Base-by-base conservation (phyloP, 2,888 invertebrate species). In the Hydriomena furcata region DNA sequence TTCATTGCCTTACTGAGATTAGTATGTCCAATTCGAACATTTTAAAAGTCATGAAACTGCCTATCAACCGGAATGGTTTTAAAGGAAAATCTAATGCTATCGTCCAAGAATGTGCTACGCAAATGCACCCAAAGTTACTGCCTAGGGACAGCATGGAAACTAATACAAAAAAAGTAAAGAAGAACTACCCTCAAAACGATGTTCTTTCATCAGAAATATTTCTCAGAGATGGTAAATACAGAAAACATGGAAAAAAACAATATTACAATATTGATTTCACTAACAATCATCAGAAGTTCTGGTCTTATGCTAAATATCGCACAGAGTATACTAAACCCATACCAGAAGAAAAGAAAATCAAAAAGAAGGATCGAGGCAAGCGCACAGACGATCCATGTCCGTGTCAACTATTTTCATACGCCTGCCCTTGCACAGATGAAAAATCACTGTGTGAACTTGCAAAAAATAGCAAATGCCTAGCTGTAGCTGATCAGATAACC, bases 361-460 rank as follows among this genome's bases (percentile, higher is more conserved):
- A 69, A 61, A 82, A 70, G 52, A 80, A 79, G 61, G 73, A 55
- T 6, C 67, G 55, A 13, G 70, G 68, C 1, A 76, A 76, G 43
- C 72, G 69, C 7, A 72, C 58, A 2, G 79, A 82, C 58, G 71
- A 83, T 48, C 83, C 83, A 2, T 86, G 84, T 52, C 83, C 84
- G 0, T 84, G 85, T 60, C 82, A 85, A 65, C 61, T 86, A 49
- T 85, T 85, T 68, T 82, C 84, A 3, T 84, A 83, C 48, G 73
- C 77, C 7, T 84, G 84, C 54, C 79, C 83, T 27, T 87, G 85
- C 56, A 71, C 71, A 1, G 72, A 71, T 25, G 70, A 73, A 40
- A 76, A 76, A 58, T 79, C 79, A 7, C 61, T 72, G 0, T 71
- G 71, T 6, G 71, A 76, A 52, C 56, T 80, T 40, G 70, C 69